These are phyloP conservation scores for Peromyscus nudipes DNA, from an alignment of 2,797 vertebrate genomes.

Conservation along the genomic window DNA sequence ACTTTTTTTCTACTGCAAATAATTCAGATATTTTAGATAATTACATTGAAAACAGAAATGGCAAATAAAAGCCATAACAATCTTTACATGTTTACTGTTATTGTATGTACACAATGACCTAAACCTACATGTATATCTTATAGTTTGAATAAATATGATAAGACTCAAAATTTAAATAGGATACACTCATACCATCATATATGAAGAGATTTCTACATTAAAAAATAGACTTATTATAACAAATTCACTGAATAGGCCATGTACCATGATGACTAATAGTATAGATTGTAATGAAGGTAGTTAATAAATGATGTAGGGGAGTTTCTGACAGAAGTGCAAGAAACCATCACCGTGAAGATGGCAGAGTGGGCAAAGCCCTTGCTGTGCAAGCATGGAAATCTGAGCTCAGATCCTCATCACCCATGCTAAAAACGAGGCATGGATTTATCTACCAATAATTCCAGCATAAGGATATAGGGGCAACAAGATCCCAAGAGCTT, in stretches of 20 bases:
- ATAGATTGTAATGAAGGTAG: not conserved
- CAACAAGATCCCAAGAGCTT: not conserved
- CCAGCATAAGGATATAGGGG: not conserved
- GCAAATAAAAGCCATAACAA: not conserved
- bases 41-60: constrained; percentile 6
- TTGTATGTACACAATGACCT: not conserved
- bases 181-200: not conserved
- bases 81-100: not conserved
- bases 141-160: not conserved
- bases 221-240: not conserved
- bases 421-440: too few species aligned
- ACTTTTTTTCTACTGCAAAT: not conserved
- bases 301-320: not conserved
- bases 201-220: not conserved
- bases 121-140: not conserved
- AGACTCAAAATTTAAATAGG: not conserved
- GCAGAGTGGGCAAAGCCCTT: not conserved
- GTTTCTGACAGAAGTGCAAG: not conserved
- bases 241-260: not conserved
- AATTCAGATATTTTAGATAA: not conserved
- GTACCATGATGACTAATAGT: not conserved
- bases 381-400: not conserved
- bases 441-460: not conserved
- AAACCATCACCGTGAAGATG: not conserved
- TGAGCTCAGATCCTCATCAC: not conserved